Conservation (phyloP, 2,888 invertebrate genomes). For the Pseudeuparius sepicola region DNA sequence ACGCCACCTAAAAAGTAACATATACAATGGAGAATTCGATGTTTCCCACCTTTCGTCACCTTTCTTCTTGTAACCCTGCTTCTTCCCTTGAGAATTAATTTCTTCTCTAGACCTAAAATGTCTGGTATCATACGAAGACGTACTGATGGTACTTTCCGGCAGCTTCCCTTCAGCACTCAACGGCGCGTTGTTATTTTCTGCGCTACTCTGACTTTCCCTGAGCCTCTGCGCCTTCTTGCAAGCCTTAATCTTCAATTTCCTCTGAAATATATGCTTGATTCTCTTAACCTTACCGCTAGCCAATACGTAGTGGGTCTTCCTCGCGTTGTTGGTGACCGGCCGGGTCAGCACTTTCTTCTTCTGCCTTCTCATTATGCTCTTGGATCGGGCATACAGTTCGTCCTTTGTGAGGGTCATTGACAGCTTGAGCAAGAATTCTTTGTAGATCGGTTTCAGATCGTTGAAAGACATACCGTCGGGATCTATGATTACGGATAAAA, state of each 20-base stretch:
- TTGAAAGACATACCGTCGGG: constrained; percentile 90
- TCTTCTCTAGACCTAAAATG: constrained; percentile 52
- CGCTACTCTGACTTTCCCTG: constrained; percentile 1
- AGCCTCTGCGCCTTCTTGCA: constrained; percentile 5
- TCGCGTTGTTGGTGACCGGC: constrained; percentile 14
- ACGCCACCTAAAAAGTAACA: too few species aligned
- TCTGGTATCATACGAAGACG: constrained; percentile 51
- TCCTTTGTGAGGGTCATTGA: constrained; percentile 87
- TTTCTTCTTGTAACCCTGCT: constrained; percentile 32
- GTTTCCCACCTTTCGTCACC: too few species aligned
- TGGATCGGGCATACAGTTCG: constrained; percentile 81
- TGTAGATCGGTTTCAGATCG: constrained; percentile 83
- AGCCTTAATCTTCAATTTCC: constrained; percentile 40
- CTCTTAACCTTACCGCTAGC: constrained; percentile 34
- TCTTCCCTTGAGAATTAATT: constrained; percentile 25
- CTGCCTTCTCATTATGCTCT: constrained; percentile 79
- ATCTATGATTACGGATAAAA: constrained; percentile 79
- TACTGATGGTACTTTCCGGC: constrained; percentile 52
- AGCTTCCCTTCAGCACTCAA: constrained; percentile 30
- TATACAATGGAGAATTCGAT: too few species aligned
- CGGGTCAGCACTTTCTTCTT: constrained; percentile 48
- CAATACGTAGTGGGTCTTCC: constrained; percentile 27
- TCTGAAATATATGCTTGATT: constrained; percentile 46
- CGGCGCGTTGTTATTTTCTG: neutral
- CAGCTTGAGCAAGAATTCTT: constrained; percentile 78